A percentile compares a stretch with the other conserved stretches of the same genome.
phyloP scores from a whole-genome alignment of 2,113 vertebrate genomes.

The Mormyrus iriodes region DNA sequence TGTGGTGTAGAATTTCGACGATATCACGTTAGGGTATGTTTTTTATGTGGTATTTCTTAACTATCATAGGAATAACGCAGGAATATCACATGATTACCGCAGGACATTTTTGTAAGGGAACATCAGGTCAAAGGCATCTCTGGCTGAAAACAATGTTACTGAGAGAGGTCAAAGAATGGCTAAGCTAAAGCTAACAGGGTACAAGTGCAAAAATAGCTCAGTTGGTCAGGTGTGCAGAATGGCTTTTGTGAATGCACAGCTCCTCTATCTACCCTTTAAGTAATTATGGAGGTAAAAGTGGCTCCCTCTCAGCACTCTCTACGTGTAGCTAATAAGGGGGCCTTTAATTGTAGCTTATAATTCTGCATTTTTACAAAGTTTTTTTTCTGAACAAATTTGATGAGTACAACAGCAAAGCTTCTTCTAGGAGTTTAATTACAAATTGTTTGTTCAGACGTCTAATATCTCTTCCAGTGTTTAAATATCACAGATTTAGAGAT shows the following conservation, averaged over 20 bases:
- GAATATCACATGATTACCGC: not conserved
- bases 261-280: not conserved
- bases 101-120: not conserved
- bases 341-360: not conserved
- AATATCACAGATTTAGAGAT: not conserved
- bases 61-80: not conserved
- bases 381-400: not conserved
- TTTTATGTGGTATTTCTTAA: not conserved
- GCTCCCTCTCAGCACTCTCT: not conserved
- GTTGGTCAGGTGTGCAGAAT: not conserved
- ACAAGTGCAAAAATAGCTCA: slow-evolving; percentile 14
- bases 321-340: not conserved
- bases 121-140: not conserved
- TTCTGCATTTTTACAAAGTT: not conserved
- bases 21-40: not conserved
- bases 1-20: not conserved
- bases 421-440: not conserved
- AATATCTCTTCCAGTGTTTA: not conserved
- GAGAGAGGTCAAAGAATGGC: not conserved
- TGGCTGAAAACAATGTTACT: not conserved
- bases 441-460: not conserved
- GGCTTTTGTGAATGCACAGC: not conserved
- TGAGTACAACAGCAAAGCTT: not conserved
- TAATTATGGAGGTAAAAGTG: not conserved
- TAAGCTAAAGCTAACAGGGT: not conserved